Evolutionary conservation across 1,140 invertebrate species (phyloP).

Genomic region (Pissodes strobi): DNA sequence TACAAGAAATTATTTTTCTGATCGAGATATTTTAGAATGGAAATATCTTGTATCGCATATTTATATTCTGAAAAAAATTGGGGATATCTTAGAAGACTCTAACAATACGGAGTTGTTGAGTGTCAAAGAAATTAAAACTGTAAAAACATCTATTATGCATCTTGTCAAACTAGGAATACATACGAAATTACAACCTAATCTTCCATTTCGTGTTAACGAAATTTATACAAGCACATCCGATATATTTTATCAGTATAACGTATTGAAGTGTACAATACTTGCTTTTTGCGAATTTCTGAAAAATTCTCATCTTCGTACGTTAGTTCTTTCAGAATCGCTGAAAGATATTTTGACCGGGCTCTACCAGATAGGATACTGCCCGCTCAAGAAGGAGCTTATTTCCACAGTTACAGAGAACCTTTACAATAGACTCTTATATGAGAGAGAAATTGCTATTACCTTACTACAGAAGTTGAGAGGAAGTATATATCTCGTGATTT

Average conservation of each 20-base stretch:
- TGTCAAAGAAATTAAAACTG: constrained; percentile 61
- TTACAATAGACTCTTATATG: constrained; percentile 59
- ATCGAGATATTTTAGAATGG: constrained; percentile 37
- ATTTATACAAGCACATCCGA: constrained; percentile 45
- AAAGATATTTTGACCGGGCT: constrained; percentile 66
- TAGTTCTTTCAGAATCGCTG: constrained; percentile 58
- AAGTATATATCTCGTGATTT: constrained; percentile 63
- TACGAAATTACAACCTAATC: constrained; percentile 66
- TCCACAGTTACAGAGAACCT: constrained; percentile 59
- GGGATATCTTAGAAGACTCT: constrained; percentile 14
- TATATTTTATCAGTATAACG: constrained; percentile 47
- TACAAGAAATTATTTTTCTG: constrained; percentile 24
- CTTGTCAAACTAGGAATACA: constrained; percentile 67
- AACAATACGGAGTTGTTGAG: constrained; percentile 59
- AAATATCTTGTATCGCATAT: constrained; percentile 53
- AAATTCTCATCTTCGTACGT: constrained; percentile 44
- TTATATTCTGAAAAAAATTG: constrained; percentile 52
- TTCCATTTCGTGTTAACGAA: constrained; percentile 63
- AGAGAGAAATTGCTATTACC: constrained; percentile 60
- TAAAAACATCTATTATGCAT: constrained; percentile 64
- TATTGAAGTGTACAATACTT: constrained; percentile 51
- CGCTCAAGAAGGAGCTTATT: constrained; percentile 63
- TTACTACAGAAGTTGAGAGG: constrained; percentile 61
- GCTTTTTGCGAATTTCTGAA: constrained; percentile 44
- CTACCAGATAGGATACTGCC: constrained; percentile 71